Evolutionary conservation across 30 jellyfish, hydroid and myxozoan species (phyloP).

Genomic region (Sanderia malayensis): DNA sequence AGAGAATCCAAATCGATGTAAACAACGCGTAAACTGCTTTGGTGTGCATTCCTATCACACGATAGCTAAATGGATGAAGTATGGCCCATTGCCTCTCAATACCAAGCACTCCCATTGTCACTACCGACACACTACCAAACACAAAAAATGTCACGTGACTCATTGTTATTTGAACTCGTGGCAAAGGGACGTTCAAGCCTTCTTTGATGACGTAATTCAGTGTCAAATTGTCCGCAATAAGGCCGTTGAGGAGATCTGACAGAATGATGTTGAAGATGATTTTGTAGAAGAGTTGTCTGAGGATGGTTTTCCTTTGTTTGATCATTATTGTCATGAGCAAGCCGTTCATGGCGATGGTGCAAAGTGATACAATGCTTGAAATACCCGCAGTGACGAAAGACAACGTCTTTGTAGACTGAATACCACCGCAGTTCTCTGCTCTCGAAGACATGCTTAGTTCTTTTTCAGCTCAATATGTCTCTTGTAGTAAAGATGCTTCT

Average conservation of each 20-base stretch:
- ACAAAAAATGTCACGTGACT: slow-evolving; percentile 52
- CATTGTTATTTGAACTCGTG: slow-evolving; percentile 9
- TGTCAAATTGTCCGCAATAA: slow-evolving; percentile 48
- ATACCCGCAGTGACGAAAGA: slow-evolving; percentile 43
- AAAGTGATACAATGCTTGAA: slow-evolving; percentile 32
- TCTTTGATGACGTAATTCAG: slow-evolving; percentile 48
- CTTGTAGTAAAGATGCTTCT: too few species aligned
- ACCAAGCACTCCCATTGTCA: slow-evolving; percentile 54
- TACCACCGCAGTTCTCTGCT: slow-evolving; percentile 39
- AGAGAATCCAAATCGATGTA: slow-evolving; percentile 40
- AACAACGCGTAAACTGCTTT: neutral
- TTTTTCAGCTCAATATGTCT: too few species aligned
- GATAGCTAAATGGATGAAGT: slow-evolving; percentile 44
- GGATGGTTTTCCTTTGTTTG: slow-evolving; percentile 9
- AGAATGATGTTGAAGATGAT: slow-evolving; percentile 42
- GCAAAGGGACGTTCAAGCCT: slow-evolving; percentile 27
- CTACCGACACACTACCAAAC: slow-evolving; percentile 58
- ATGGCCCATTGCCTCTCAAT: slow-evolving; percentile 60
- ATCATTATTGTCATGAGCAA: slow-evolving; percentile 19
- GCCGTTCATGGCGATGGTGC: slow-evolving; percentile 37
- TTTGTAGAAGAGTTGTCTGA: slow-evolving; percentile 46
- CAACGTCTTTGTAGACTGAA: slow-evolving; percentile 11
- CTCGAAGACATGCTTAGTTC: slow-evolving; percentile 35
- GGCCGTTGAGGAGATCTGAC: slow-evolving; percentile 54
- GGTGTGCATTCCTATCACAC: slow-evolving; percentile 45